Evolutionary conservation across 2,888 invertebrate species (phyloP).

Genomic region (Mythimna ferrago): DNA sequence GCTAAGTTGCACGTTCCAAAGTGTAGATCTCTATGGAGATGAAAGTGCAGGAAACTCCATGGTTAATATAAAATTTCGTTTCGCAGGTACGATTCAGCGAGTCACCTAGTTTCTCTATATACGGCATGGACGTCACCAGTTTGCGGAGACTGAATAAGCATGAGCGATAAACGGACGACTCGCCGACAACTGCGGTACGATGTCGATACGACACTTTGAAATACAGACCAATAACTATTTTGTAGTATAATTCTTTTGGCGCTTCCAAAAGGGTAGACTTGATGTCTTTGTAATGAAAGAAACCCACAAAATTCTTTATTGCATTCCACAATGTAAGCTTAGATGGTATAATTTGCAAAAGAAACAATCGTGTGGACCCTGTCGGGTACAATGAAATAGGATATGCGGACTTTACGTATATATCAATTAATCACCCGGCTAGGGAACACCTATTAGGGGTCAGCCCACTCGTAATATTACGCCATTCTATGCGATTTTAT

Average conservation of each 20-base stretch:
- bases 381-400: no score
- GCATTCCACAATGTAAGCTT: no score
- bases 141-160: conserved; percentile 82
- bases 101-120: conserved; percentile 77
- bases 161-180: conserved; percentile 70
- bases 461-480: no score
- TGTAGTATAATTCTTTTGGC: neutral
- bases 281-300: neutral
- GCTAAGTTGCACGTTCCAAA: no score
- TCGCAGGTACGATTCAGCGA: conserved; percentile 79
- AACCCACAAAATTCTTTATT: no score
- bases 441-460: no score
- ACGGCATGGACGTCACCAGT: conserved; percentile 85
- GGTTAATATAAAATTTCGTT: neutral
- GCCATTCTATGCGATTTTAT: no score
- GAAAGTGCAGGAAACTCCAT: no score
- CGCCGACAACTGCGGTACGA: conserved; percentile 16
- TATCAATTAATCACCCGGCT: neutral
- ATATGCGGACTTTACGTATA: no score
- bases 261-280: neutral
- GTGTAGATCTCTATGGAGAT: no score
- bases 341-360: no score
- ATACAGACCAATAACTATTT: neutral
- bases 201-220: conserved; percentile 21
- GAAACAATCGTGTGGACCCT: no score